Evolutionary conservation across 1,140 invertebrate genomes (phyloP).

Genomic region (Babylonia areolata): DNA sequence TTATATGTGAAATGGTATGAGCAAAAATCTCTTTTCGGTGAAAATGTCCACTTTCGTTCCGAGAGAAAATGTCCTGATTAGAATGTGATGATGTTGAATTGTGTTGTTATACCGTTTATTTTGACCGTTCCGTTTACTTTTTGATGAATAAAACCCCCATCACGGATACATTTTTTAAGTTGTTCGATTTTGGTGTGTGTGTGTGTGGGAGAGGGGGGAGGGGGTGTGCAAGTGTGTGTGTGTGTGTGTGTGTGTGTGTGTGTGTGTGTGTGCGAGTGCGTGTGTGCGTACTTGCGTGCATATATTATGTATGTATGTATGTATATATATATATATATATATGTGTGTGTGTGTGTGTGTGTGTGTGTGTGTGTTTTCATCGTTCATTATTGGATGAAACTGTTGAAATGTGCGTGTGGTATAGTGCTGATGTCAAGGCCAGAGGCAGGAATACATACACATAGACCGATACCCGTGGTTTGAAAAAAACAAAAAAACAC

Average conservation of each 20-base stretch:
- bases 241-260: neutral
- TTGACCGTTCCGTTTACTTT: neutral
- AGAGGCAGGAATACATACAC: neutral
- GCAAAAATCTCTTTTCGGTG: too few relatives aligned
- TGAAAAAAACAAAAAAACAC: too few relatives aligned
- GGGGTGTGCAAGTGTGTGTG: too few relatives aligned
- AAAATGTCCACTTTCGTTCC: too few relatives aligned
- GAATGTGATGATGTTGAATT: neutral
- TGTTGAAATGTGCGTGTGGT: too few relatives aligned
- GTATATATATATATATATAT: neutral
- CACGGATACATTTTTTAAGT: too few relatives aligned
- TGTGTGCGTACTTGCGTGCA: neutral
- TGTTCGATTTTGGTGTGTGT: too few relatives aligned
- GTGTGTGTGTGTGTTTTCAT: neutral
- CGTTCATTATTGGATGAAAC: neutral
- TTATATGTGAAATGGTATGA: too few relatives aligned
- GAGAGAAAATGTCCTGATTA: too few relatives aligned
- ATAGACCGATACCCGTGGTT: neutral
- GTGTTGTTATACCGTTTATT: neutral
- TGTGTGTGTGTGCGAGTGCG: neutral
- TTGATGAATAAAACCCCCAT: neutral
- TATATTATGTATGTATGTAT: neutral
- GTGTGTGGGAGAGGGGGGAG: too few relatives aligned
- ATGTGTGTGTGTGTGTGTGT: constrained; percentile 15
- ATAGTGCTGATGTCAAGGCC: too few relatives aligned